These are phyloP conservation scores for Tinea pellionella DNA, from an alignment of 2,888 invertebrate species.

Conservation along the genomic window DNA sequence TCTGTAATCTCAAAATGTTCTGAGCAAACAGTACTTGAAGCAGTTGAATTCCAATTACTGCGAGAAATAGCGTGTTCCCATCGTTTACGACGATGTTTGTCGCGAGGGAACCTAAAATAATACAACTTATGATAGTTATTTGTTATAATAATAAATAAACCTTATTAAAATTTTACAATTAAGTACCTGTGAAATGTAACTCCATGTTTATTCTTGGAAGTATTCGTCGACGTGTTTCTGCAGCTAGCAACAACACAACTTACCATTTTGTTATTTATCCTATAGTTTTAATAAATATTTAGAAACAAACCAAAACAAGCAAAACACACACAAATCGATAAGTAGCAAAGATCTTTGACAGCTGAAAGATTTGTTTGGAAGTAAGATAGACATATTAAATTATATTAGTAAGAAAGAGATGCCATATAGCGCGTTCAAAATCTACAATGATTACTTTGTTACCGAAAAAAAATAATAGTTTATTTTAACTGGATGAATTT, in stretches of 20 bases:
- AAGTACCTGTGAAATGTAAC: conserved; percentile 51
- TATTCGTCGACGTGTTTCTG: conserved; percentile 46
- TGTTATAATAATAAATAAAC: background rate
- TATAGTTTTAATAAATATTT: background rate
- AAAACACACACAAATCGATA: no score
- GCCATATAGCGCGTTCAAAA: no score
- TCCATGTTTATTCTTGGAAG: conserved; percentile 48
- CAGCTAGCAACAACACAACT: conserved; percentile 45
- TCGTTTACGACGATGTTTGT: conserved; percentile 33
- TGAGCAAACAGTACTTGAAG: conserved; percentile 47
- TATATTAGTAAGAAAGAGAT: no score
- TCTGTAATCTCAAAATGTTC: conserved; percentile 43
- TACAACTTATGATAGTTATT: background rate
- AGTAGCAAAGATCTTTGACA: background rate
- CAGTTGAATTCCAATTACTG: conserved; percentile 40
- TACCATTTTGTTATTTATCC: conserved; percentile 37
- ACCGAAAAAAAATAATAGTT: no score
- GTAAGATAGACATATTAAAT: no score
- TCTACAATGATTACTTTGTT: no score
- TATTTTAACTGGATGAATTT: no score
- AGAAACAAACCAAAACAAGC: background rate
- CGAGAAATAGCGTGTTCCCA: conserved; percentile 52
- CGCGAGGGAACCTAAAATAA: conserved; percentile 40
- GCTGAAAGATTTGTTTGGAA: no score
- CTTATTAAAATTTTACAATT: background rate